These are phyloP conservation scores for Antennarius maculatus DNA, from an alignment of 2,797 vertebrate genomes.

Conservation along the genomic window DNA sequence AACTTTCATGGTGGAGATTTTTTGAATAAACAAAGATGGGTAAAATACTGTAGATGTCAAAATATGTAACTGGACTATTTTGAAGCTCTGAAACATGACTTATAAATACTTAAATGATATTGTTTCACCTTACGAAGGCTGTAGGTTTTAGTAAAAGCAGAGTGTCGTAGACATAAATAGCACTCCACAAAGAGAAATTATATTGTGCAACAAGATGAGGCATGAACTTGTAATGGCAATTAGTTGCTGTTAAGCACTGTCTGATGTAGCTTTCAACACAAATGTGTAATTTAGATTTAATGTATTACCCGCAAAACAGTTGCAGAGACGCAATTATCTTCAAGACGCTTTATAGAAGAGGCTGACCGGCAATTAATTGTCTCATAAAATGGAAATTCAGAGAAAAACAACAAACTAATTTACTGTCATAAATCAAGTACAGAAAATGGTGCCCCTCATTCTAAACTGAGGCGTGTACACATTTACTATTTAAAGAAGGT, in stretches of 20 bases:
- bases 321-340: background rate
- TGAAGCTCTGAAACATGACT: too few species aligned
- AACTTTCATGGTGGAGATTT: too few species aligned
- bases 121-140: too few species aligned
- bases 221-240: background rate
- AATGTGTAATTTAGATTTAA: background rate
- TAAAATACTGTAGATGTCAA: too few species aligned
- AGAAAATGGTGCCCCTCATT: background rate
- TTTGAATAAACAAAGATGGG: too few species aligned
- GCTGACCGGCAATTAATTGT: background rate
- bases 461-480: constrained; percentile 34
- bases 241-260: background rate
- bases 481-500: constrained; percentile 43
- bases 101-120: too few species aligned
- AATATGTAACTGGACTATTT: too few species aligned
- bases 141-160: background rate
- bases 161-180: constrained; percentile 6
- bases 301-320: too few species aligned
- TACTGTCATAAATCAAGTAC: constrained; percentile 22
- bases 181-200: constrained; percentile 7
- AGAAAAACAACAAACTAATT: background rate
- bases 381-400: background rate
- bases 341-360: constrained; percentile 6
- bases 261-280: background rate
- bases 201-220: background rate